These are phyloP conservation scores for Aplochiton taeniatus DNA, from an alignment of 2,797 vertebrate genomes.

Conservation along the genomic window DNA sequence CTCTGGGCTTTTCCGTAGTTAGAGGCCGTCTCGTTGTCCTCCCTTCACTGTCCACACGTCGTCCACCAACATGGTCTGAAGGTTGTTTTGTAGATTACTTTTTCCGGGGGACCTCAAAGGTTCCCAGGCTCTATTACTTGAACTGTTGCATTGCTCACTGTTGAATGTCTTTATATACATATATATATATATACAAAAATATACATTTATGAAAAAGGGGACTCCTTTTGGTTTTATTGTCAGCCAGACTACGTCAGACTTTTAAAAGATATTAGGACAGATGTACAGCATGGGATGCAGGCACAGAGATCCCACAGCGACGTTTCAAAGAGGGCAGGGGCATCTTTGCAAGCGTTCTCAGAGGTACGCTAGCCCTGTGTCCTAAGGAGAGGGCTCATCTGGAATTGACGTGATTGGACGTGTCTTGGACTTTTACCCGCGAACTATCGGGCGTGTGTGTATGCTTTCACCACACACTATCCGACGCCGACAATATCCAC, in stretches of 20 bases:
- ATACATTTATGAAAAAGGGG: constrained; percentile 44
- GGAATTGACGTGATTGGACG: constrained; percentile 62
- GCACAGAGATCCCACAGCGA: constrained; percentile 40
- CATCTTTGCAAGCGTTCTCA: constrained; percentile 41
- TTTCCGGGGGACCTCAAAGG: constrained; percentile 51
- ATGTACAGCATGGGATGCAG: constrained; percentile 62
- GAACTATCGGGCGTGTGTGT: constrained; percentile 34
- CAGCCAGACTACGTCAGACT: constrained; percentile 45
- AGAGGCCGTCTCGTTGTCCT: not conserved
- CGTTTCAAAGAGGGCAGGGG: constrained; percentile 40
- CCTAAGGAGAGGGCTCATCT: constrained; percentile 51
- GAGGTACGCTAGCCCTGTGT: constrained; percentile 42
- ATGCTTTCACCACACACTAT: too few relatives aligned
- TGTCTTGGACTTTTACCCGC: constrained; percentile 54
- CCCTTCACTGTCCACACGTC: constrained; percentile 11
- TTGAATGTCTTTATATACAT: constrained; percentile 83
- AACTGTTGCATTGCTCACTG: constrained; percentile 82
- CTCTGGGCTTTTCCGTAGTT: constrained; percentile 25
- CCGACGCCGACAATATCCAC: too few relatives aligned
- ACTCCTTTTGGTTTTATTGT: constrained; percentile 55
- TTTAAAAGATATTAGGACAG: constrained; percentile 55
- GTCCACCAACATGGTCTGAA: constrained; percentile 19
- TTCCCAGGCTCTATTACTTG: constrained; percentile 84
- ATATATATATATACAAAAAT: constrained; percentile 63
- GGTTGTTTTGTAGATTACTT: constrained; percentile 15